Conservation (phyloP, 2,888 invertebrate genomes). For the Oxyscelio sp. region DNA sequence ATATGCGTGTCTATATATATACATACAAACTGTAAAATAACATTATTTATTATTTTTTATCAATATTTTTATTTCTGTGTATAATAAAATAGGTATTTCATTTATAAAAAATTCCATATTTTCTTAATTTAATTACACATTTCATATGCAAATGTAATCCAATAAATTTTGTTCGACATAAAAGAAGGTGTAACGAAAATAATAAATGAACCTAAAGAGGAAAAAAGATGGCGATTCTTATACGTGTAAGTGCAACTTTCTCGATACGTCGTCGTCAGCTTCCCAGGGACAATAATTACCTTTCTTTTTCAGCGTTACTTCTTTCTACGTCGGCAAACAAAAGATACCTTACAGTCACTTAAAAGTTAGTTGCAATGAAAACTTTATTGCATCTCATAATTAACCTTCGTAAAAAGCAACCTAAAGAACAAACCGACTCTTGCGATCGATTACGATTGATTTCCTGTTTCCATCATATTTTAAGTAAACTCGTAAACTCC, state of each 20-base stretch:
- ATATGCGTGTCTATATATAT: too few species aligned
- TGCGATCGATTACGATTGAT: conserved; percentile 43
- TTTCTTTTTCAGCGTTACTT: conserved; percentile 28
- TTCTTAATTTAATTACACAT: too few species aligned
- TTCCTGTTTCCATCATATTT: conserved; percentile 19
- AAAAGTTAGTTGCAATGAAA: conserved; percentile 53
- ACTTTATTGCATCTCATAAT: conserved; percentile 56
- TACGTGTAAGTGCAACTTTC: conserved; percentile 14
- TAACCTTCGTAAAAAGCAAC: conserved; percentile 24
- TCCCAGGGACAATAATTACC: conserved; percentile 29
- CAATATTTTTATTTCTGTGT: too few species aligned
- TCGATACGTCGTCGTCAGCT: conserved; percentile 32
- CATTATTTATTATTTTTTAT: too few species aligned
- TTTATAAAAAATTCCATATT: too few species aligned
- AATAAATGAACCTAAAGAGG: not conserved
- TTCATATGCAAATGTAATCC: too few species aligned
- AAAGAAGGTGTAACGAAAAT: not conserved
- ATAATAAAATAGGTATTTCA: too few species aligned
- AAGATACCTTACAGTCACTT: conserved; percentile 48
- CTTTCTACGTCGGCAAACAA: conserved; percentile 34
- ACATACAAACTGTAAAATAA: too few species aligned
- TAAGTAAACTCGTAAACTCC: conserved; percentile 20
- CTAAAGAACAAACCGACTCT: conserved; percentile 16
- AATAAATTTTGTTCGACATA: not conserved
- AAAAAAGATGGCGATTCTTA: not conserved